Base-by-base conservation (phyloP, 1,140 invertebrate species). In the Lepidurus apus region DNA sequence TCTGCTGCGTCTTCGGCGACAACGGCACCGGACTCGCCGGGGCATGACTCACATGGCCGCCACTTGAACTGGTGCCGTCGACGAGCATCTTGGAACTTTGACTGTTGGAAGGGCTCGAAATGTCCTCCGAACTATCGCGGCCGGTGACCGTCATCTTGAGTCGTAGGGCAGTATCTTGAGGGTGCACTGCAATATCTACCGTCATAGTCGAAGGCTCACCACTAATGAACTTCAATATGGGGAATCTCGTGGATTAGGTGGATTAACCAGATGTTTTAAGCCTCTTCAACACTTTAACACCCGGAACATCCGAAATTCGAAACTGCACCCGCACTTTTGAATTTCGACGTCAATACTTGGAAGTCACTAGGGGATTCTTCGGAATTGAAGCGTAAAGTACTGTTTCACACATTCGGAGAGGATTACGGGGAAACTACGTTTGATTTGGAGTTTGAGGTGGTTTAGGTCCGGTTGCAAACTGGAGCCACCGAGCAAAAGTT, bases 171-270 rank as follows among this genome's bases (percentile, higher is more conserved):
- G 45, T 65, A 77, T 65, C 44, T 45, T 65, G 76, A 47, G 9
- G 76, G 7, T 65, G 76, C 43, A 65, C 45, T 34, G 75, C 65
- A 44, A 74, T 79, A 74, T 79, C 78, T 44, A 79, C 78, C 44
- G 78, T 79, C 78, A 79, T 79, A 78, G 65, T 78, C 47, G 34
- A 26, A 24, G n/a, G 0, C 53, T 26, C 10, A 26, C 43, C 13
- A 44, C 42, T n/a, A n/a, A n/a, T n/a, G 11, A 5, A 26, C 43
- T 45, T 65, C n/a, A 34, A 1, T 11, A 44, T 42, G 9, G 34
- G 34, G 0, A 13, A 45, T 13, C 24, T 47, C 75, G 7, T 13
- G 24, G 24, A 13, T 1, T 17, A 42, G 21, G 7, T 5, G 24
- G 24, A 5, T 1, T 10, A 42, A 44, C 13, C 9, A 17, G 9